A percentile compares a stretch with the other conserved stretches of the same genome.
Evolutionary conservation across 1,140 invertebrate genomes (phyloP).

Genomic region (Vollenhovia emeryi): DNA sequence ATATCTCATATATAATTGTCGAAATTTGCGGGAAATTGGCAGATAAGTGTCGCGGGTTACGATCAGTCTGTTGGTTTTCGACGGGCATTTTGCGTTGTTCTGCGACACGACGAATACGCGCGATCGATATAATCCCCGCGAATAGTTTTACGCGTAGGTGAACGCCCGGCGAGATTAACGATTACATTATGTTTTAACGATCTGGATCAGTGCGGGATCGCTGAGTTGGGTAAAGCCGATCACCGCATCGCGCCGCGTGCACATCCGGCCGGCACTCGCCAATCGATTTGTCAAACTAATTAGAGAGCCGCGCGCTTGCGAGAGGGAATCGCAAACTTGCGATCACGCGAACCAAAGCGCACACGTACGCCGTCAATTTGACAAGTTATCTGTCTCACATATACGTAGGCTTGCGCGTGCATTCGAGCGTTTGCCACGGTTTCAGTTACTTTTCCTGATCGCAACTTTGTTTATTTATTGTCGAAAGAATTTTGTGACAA

Average conservation of each 20-base stretch:
- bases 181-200: slow-evolving; percentile 66
- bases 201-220: slow-evolving; percentile 49
- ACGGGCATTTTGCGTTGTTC: neutral
- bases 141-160: slow-evolving; percentile 68
- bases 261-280: slow-evolving; percentile 26
- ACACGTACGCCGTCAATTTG: slow-evolving; percentile 27
- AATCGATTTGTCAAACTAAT: slow-evolving; percentile 58
- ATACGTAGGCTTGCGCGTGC: neutral
- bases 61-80: neutral
- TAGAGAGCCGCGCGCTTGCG: slow-evolving; percentile 42
- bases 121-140: slow-evolving; percentile 63
- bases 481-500: neutral
- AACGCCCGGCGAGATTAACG: slow-evolving; percentile 62
- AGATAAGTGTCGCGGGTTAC: neutral
- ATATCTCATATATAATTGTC: neutral
- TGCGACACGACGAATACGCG: neutral
- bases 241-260: slow-evolving; percentile 1
- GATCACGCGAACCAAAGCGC: slow-evolving; percentile 44
- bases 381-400: slow-evolving; percentile 35
- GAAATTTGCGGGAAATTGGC: slow-evolving; percentile 7
- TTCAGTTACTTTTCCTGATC: neutral
- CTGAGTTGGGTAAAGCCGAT: slow-evolving; percentile 43
- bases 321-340: slow-evolving; percentile 40
- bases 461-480: neutral
- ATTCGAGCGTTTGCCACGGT: neutral